Percentiles rank a stretch among this genome's conserved stretches.
Evolutionary conservation across 2,888 invertebrate genomes (phyloP).

Genomic region (Aspidiotus rigidus): DNA sequence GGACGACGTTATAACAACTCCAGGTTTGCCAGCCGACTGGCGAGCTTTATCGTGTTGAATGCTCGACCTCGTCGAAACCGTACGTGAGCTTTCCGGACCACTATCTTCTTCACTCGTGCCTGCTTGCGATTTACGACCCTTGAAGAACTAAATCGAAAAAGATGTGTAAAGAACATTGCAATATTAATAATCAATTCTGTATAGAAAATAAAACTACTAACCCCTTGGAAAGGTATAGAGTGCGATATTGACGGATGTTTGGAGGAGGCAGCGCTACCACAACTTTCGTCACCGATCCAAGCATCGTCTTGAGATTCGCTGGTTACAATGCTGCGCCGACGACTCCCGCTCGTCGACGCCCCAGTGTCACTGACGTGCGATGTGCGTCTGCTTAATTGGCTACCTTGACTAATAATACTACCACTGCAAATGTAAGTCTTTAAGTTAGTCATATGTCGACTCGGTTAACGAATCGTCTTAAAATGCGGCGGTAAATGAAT

Average conservation of each 20-base stretch:
- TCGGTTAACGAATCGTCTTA: background rate
- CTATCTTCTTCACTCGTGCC: constrained; percentile 32
- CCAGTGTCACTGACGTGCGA: constrained; percentile 28
- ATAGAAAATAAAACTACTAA: no score
- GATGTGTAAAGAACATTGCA: background rate
- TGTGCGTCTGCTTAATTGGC: constrained; percentile 14
- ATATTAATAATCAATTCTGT: no score
- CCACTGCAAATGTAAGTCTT: constrained; percentile 4
- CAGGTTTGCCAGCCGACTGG: constrained; percentile 59
- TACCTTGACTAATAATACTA: constrained; percentile 10
- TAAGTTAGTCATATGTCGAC: background rate
- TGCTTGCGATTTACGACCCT: constrained; percentile 24
- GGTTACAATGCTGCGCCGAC: constrained; percentile 30
- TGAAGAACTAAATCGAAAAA: constrained; percentile 16
- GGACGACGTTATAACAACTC: constrained; percentile 83
- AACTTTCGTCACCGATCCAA: constrained; percentile 23
- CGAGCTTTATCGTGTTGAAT: constrained; percentile 50
- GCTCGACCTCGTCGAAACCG: constrained; percentile 46
- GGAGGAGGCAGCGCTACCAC: constrained; percentile 18
- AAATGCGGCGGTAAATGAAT: background rate
- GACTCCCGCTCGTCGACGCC: background rate
- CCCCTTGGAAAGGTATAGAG: constrained; percentile 24
- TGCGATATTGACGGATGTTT: constrained; percentile 20
- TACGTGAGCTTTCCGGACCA: constrained; percentile 28
- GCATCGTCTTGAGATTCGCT: constrained; percentile 32